phyloP scores from a whole-genome alignment of 2,797 vertebrate species.

The Yasuhikotakia modesta region DNA sequence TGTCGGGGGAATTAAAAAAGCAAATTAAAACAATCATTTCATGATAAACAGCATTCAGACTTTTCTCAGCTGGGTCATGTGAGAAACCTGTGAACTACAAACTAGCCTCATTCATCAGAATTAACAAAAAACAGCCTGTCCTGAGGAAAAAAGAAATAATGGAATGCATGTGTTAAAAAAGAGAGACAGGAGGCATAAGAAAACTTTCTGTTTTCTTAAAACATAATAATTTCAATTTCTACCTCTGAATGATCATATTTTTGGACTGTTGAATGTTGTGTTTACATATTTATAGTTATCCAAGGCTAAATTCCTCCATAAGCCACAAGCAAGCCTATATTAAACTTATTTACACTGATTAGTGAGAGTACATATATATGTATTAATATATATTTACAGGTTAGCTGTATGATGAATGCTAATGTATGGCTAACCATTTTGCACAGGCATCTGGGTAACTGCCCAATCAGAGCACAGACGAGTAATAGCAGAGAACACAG shows the following conservation, averaged over 20 bases:
- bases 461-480: slow-evolving; percentile 38
- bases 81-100: background rate
- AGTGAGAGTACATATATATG: slow-evolving; percentile 49
- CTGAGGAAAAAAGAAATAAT: background rate
- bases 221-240: slow-evolving; percentile 12
- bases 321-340: slow-evolving; percentile 24
- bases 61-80: background rate
- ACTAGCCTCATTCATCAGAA: no score
- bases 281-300: background rate
- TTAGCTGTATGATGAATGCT: slow-evolving; percentile 29
- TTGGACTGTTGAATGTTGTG: background rate
- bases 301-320: slow-evolving; percentile 33
- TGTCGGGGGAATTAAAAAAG: background rate
- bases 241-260: background rate
- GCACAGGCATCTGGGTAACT: slow-evolving; percentile 39
- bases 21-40: no score
- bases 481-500: no score
- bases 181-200: background rate
- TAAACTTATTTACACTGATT: slow-evolving; percentile 55
- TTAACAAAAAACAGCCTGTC: no score
- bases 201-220: background rate
- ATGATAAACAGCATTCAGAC: background rate
- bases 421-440: slow-evolving; percentile 37
- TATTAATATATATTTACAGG: slow-evolving; percentile 51
- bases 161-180: slow-evolving; percentile 15